A percentile compares a stretch with the other conserved stretches of the same genome.
phyloP scores from a whole-genome alignment of 1,140 invertebrate species.

The Marisa cornuarietis region DNA sequence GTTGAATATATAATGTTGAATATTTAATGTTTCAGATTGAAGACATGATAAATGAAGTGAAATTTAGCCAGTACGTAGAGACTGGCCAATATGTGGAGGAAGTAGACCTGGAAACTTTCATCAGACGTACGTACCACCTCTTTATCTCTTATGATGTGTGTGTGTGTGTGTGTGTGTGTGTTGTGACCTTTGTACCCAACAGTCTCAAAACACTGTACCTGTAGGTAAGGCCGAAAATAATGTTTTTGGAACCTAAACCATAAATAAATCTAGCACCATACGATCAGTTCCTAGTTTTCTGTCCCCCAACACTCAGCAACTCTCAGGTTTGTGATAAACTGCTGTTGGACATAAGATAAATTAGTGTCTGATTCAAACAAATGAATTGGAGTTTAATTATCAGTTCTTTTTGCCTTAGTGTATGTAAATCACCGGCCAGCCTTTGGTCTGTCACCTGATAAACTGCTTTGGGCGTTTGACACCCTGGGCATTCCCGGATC shows the following conservation, averaged over 20 bases:
- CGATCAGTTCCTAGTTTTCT: too few relatives aligned
- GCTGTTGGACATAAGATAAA: too few relatives aligned
- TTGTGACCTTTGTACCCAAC: too few relatives aligned
- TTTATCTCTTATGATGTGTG: not conserved
- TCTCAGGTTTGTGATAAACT: too few relatives aligned
- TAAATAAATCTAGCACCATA: too few relatives aligned
- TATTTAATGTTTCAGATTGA: conserved; percentile 69
- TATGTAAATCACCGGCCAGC: conserved; percentile 79
- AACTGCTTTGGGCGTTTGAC: conserved; percentile 60
- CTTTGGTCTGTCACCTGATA: conserved; percentile 61
- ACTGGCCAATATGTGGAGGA: conserved; percentile 68
- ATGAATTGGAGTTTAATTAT: not conserved
- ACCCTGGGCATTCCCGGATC: conserved; percentile 52
- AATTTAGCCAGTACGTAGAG: conserved; percentile 71
- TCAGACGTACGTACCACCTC: conserved; percentile 67
- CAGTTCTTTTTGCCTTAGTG: conserved; percentile 55
- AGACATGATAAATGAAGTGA: conserved; percentile 75
- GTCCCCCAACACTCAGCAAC: too few relatives aligned
- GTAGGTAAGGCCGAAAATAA: too few relatives aligned
- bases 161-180: not conserved
- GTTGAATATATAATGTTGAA: not conserved
- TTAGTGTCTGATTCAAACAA: too few relatives aligned
- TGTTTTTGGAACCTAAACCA: too few relatives aligned
- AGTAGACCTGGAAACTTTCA: conserved; percentile 77
- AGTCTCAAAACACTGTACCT: too few relatives aligned